Evolutionary conservation across 2,888 invertebrate genomes (phyloP).

Genomic region (Amaurobius ferox): DNA sequence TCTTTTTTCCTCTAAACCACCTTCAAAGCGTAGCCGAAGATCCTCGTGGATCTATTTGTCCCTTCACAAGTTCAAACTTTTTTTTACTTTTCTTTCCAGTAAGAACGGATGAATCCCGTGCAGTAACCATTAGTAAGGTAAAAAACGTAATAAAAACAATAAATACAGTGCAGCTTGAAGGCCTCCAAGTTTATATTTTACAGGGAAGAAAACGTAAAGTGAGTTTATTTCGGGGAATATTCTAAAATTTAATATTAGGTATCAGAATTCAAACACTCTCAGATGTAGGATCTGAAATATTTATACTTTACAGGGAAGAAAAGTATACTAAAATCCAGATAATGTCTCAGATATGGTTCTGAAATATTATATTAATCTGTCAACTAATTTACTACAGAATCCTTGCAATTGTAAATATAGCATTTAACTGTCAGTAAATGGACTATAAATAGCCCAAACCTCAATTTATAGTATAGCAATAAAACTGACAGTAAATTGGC

Average conservation of each 20-base stretch:
- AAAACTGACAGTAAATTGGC: too few relatives aligned
- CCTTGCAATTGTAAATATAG: too few relatives aligned
- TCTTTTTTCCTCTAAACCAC: neutral
- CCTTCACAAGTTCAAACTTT: constrained; percentile 25
- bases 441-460: too few relatives aligned
- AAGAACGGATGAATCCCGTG: neutral
- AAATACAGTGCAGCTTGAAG: neutral
- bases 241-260: constrained; percentile 15
- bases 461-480: too few relatives aligned
- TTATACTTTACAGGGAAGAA: too few relatives aligned
- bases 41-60: constrained; percentile 22
- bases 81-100: constrained; percentile 1
- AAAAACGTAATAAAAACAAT: constrained; percentile 16
- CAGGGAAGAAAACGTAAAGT: neutral
- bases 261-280: too few relatives aligned
- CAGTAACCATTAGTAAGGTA: neutral
- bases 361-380: too few relatives aligned
- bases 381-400: too few relatives aligned
- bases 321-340: too few relatives aligned
- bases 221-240: neutral
- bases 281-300: too few relatives aligned
- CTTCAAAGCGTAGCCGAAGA: constrained; percentile 1
- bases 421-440: too few relatives aligned
- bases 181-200: neutral
- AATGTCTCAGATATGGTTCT: too few relatives aligned